Conservation (phyloP, 2,888 invertebrate species). For the Proisotoma minuta region DNA sequence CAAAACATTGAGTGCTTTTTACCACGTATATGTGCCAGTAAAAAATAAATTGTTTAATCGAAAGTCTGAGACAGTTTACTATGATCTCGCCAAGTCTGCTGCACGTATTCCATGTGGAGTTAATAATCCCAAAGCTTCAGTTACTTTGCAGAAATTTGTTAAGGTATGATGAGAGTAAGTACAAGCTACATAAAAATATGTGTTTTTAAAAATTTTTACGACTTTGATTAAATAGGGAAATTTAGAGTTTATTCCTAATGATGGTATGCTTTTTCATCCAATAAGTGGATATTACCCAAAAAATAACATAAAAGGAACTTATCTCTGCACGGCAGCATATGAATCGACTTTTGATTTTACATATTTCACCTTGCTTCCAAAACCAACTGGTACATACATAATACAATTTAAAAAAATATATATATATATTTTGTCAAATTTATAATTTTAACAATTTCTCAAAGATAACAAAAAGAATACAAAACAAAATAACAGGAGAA, state of each 20-base stretch:
- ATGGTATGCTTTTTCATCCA: slow-evolving; percentile 40
- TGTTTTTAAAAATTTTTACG: not conserved
- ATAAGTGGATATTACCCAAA: slow-evolving; percentile 41
- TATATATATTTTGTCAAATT: not conserved
- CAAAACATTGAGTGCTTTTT: slow-evolving; percentile 36
- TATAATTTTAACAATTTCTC: not conserved
- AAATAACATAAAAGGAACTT: slow-evolving; percentile 34
- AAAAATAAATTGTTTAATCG: slow-evolving; percentile 35
- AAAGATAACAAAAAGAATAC: not conserved
- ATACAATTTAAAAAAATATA: not conserved
- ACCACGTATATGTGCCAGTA: slow-evolving; percentile 34
- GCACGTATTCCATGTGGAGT: slow-evolving; percentile 44
- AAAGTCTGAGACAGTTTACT: slow-evolving; percentile 32
- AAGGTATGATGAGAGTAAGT: slow-evolving; percentile 21
- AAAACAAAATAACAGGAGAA: not conserved
- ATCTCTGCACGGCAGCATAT: slow-evolving; percentile 40
- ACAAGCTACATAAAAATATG: not conserved
- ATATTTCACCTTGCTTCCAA: slow-evolving; percentile 36
- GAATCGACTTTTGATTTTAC: slow-evolving; percentile 36
- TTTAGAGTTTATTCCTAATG: slow-evolving; percentile 34
- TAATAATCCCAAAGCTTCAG: slow-evolving; percentile 40
- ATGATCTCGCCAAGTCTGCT: slow-evolving; percentile 34
- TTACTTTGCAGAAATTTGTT: slow-evolving; percentile 40
- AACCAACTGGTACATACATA: not conserved
- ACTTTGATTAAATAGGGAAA: slow-evolving; percentile 28